These are phyloP conservation scores for Pomatostomus ruficeps DNA, from an alignment of 2,113 vertebrate genomes.

Conservation along the genomic window DNA sequence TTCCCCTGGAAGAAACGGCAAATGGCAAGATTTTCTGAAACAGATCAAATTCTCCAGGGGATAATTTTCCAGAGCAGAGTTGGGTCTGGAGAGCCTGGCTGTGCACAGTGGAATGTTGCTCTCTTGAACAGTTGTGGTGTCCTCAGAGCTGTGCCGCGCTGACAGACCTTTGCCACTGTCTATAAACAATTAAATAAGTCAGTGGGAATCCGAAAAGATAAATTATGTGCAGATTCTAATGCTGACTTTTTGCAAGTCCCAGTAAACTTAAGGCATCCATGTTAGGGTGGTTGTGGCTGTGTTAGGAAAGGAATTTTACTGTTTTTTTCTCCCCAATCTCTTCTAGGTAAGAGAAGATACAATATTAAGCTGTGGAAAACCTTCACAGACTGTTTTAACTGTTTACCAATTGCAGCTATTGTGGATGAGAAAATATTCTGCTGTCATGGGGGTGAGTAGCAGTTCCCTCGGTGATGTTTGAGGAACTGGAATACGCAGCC, in stretches of 20 bases:
- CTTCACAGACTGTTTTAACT: conserved; percentile 99
- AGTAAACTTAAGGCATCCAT: background rate
- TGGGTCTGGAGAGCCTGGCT: background rate
- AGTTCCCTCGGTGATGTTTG: background rate
- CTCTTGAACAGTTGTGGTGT: background rate
- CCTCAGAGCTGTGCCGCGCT: background rate
- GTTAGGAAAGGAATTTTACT: background rate
- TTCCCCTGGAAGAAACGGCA: background rate
- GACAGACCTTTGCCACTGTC: background rate
- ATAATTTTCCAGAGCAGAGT: background rate
- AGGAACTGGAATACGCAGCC: background rate
- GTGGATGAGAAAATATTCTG: conserved; percentile 99
- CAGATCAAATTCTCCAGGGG: background rate
- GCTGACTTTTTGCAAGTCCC: background rate
- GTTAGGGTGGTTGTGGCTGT: background rate
- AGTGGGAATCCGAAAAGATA: background rate
- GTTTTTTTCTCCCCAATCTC: background rate
- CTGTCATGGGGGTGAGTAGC: conserved; percentile 89
- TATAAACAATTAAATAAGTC: background rate
- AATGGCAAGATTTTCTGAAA: background rate
- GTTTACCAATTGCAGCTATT: conserved; percentile 96
- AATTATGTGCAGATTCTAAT: background rate
- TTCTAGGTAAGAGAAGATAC: conserved; percentile 94
- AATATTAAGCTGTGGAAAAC: conserved; percentile 99
- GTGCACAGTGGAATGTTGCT: background rate